These are phyloP conservation scores for Chelidonichthys spinosus DNA, from an alignment of 2,797 vertebrate genomes.

Conservation along the genomic window DNA sequence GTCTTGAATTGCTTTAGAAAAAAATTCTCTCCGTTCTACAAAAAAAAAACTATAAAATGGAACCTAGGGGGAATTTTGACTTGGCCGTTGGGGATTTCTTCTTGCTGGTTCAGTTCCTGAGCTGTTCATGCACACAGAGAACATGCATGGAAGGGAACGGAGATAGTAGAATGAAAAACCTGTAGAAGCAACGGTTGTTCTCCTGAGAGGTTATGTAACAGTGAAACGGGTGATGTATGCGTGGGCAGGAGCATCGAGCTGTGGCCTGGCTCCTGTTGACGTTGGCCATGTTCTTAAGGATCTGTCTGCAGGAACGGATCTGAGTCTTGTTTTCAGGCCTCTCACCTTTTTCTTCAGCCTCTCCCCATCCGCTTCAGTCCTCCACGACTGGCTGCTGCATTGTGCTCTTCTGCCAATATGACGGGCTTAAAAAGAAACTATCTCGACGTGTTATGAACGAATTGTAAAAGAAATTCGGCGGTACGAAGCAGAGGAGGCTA, in stretches of 20 bases:
- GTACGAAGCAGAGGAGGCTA: slow-evolving; percentile 29
- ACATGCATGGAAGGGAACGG: slow-evolving; percentile 38
- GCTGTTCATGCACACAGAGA: slow-evolving; percentile 40
- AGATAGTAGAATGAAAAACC: slow-evolving; percentile 41
- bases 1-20: slow-evolving; percentile 66
- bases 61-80: slow-evolving; percentile 53
- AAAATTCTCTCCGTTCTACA: slow-evolving; percentile 55
- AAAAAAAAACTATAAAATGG: slow-evolving; percentile 47
- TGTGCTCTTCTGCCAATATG: background rate
- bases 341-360: slow-evolving; percentile 28
- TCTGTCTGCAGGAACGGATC: slow-evolving; percentile 48
- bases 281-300: slow-evolving; percentile 62
- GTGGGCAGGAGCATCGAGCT: slow-evolving; percentile 59
- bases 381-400: background rate
- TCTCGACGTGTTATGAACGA: background rate
- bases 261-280: slow-evolving; percentile 67
- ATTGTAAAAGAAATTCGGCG: slow-evolving; percentile 4
- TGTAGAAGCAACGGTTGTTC: slow-evolving; percentile 45
- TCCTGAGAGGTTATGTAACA: slow-evolving; percentile 66
- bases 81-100: slow-evolving; percentile 39
- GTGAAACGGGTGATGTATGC: slow-evolving; percentile 63
- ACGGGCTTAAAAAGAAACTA: background rate
- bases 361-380: background rate
- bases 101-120: slow-evolving; percentile 52
- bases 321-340: slow-evolving; percentile 35